Evolutionary conservation across 2,888 invertebrate species (phyloP).

Genomic region (Synanthedon tipuliformis): DNA sequence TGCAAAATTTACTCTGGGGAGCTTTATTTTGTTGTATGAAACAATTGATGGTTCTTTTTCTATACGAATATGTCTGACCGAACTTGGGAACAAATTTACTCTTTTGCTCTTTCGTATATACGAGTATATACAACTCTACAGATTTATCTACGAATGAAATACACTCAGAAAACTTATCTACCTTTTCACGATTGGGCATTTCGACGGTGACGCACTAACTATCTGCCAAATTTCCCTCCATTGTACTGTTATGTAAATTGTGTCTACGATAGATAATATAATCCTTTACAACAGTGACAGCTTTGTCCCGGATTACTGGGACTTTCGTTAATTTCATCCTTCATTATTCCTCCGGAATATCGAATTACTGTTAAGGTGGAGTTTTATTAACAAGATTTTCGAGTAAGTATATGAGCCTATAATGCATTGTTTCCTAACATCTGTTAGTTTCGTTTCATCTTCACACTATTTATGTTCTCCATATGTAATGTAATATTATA

Average conservation of each 20-base stretch:
- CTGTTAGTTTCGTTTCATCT: too few relatives aligned
- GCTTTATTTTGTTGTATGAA: conserved; percentile 2
- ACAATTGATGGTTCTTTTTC: conserved; percentile 6
- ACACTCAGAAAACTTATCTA: conserved; percentile 7
- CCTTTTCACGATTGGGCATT: conserved; percentile 7
- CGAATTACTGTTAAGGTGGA: conserved; percentile 5
- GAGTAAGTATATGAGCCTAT: too few relatives aligned
- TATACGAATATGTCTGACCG: neutral
- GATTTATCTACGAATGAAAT: neutral
- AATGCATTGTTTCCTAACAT: too few relatives aligned
- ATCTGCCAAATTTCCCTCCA: conserved; percentile 11
- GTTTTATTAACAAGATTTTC: neutral
- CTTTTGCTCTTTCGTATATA: neutral
- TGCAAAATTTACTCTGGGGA: conserved; percentile 5
- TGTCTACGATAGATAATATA: conserved; percentile 13
- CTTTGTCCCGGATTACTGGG: conserved; percentile 17
- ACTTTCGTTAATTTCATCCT: conserved; percentile 26
- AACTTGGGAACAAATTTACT: neutral
- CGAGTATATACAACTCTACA: too few relatives aligned
- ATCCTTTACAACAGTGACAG: conserved; percentile 15
- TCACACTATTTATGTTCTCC: too few relatives aligned
- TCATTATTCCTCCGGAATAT: conserved; percentile 15
- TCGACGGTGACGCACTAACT: conserved; percentile 10
- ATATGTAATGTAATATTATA: too few relatives aligned
- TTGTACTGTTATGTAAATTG: conserved; percentile 20